A percentile compares a stretch with the other conserved stretches of the same genome.
These are phyloP conservation scores for Nemapogon koenigi DNA, from an alignment of 2,888 invertebrate species.

Conservation along the genomic window DNA sequence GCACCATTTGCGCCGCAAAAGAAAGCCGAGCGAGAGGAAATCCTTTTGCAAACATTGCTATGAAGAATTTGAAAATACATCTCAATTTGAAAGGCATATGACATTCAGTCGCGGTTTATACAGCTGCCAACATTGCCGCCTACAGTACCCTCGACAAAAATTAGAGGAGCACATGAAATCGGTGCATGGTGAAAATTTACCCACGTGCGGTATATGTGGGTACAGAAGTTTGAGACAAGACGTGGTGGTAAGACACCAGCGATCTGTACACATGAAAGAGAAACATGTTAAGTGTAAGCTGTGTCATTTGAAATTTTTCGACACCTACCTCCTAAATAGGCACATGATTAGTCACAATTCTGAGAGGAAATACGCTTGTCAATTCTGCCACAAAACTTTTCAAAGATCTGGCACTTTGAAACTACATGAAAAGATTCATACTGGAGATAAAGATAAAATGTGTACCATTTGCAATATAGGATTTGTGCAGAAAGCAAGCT, in stretches of 20 bases:
- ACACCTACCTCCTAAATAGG: not conserved
- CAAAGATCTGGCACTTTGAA: not conserved
- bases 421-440: not conserved
- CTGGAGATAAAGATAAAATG: not conserved
- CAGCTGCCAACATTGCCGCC: too few relatives aligned
- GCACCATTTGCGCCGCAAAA: too few relatives aligned
- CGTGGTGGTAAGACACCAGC: not conserved
- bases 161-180: not conserved
- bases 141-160: not conserved
- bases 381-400: not conserved
- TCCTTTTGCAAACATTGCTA: too few relatives aligned
- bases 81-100: too few relatives aligned
- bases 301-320: conserved; percentile 25
- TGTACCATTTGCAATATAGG: not conserved
- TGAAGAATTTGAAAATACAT: too few relatives aligned
- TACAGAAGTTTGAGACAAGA: not conserved
- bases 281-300: conserved; percentile 26
- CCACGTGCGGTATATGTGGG: not conserved
- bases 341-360: conserved; percentile 8
- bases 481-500: conserved; percentile 12
- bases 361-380: conserved; percentile 8
- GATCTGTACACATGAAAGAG: conserved; percentile 20
- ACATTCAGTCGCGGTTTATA: too few relatives aligned
- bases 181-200: conserved; percentile 10
- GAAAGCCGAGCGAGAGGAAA: too few relatives aligned